Conservation (phyloP, 2,113 vertebrate species). For the Xenopus borealis region DNA sequence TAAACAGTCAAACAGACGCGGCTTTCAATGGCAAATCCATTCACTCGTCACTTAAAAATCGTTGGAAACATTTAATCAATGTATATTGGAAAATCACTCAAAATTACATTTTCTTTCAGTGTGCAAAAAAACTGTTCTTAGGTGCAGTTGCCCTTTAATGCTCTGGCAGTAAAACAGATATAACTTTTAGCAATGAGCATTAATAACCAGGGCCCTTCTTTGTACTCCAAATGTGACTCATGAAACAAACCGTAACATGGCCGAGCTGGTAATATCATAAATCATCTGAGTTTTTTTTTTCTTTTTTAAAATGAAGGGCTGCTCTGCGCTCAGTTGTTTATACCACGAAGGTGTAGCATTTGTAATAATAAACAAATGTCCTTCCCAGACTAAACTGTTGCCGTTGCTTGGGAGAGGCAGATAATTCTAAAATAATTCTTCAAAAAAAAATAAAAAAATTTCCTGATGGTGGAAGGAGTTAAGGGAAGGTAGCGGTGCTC, state of each 20-base stretch:
- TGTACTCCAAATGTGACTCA: slow-evolving; percentile 78
- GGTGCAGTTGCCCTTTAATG: no score
- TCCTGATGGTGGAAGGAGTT: neutral
- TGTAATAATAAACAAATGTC: slow-evolving; percentile 46
- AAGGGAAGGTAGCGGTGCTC: neutral
- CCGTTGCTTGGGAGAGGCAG: neutral
- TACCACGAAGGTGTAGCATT: slow-evolving; percentile 54
- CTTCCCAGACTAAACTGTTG: slow-evolving; percentile 32
- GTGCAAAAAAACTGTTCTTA: neutral
- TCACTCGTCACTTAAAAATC: no score
- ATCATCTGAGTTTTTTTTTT: slow-evolving; percentile 67
- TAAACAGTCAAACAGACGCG: no score
- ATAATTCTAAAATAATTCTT: neutral
- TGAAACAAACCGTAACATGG: slow-evolving; percentile 64
- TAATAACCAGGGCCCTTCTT: no score
- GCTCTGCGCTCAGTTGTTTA: slow-evolving; percentile 61
- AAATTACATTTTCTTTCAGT: no score
- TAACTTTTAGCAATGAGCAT: no score
- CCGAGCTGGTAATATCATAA: slow-evolving; percentile 77
- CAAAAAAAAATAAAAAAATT: neutral
- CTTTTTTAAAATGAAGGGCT: slow-evolving; percentile 49
- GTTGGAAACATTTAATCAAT: neutral
- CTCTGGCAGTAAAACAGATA: no score
- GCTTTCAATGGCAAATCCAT: no score
- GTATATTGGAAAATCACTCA: no score